Evolutionary conservation across 1,140 invertebrate species (phyloP).

Genomic region (Frieseomelitta varia): DNA sequence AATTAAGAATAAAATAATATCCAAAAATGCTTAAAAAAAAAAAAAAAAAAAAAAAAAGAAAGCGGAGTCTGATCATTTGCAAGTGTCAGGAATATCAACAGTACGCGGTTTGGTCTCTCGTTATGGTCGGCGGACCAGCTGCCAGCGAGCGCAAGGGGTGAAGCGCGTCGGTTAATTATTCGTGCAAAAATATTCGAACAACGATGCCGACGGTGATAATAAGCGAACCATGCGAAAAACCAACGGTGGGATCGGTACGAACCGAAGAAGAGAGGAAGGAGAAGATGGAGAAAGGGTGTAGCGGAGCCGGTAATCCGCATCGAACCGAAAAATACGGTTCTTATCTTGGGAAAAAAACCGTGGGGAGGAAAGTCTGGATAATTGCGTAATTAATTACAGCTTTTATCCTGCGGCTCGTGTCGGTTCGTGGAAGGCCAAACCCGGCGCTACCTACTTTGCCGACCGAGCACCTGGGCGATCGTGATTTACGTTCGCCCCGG

Average conservation of each 20-base stretch:
- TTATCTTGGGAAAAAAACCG: constrained; percentile 74
- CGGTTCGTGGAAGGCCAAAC: constrained; percentile 47
- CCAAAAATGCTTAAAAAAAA: too few species aligned
- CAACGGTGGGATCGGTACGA: not conserved
- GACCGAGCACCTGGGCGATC: constrained; percentile 66
- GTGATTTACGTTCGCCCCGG: constrained; percentile 68
- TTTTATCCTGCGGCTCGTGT: constrained; percentile 67
- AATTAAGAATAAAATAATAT: too few species aligned
- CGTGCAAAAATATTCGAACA: too few species aligned
- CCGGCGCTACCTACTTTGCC: constrained; percentile 59
- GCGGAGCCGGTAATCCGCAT: constrained; percentile 72
- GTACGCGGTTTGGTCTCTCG: too few species aligned
- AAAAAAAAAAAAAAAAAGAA: too few species aligned
- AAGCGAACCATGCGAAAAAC: not conserved
- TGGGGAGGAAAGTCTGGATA: constrained; percentile 61
- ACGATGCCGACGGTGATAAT: too few species aligned
- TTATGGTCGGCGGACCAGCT: too few species aligned
- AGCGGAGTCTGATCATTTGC: too few species aligned
- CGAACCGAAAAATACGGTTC: constrained; percentile 79
- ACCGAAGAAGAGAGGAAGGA: not conserved
- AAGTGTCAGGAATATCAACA: too few species aligned
- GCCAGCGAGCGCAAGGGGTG: too few species aligned
- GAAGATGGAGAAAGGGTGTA: constrained; percentile 2
- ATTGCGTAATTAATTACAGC: constrained; percentile 79
- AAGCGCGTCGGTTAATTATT: too few species aligned